Evolutionary conservation across 2,888 invertebrate species (phyloP).

Genomic region (Minunthozetes semirufus): DNA sequence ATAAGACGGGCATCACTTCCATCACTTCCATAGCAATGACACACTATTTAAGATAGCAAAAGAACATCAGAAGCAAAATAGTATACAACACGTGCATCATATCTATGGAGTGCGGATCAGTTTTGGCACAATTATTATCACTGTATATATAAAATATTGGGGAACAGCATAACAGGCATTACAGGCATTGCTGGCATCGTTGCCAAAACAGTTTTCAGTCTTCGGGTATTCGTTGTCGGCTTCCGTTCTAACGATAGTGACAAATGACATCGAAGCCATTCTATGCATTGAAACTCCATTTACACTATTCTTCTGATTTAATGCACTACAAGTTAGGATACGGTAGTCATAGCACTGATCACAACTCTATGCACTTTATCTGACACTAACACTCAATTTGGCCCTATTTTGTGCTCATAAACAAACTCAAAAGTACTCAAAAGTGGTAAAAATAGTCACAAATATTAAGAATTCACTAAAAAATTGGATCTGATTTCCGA

Average conservation of each 20-base stretch:
- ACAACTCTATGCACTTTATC: background rate
- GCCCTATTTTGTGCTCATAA: constrained; percentile 1
- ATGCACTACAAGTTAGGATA: constrained; percentile 14
- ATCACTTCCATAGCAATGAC: background rate
- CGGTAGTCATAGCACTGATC: background rate
- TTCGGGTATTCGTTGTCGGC: constrained; percentile 19
- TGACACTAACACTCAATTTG: background rate
- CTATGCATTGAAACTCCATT: constrained; percentile 20
- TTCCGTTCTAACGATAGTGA: constrained; percentile 22
- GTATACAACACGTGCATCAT: constrained; percentile 13
- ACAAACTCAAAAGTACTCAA: background rate
- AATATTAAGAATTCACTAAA: background rate
- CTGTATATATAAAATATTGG: constrained; percentile 19
- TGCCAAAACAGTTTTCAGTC: constrained; percentile 17
- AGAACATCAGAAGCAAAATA: background rate
- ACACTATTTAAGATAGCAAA: background rate
- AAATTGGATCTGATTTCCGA: background rate
- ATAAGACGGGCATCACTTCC: constrained; percentile 5
- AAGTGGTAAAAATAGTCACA: background rate
- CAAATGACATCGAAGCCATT: constrained; percentile 16
- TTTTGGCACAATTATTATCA: constrained; percentile 1
- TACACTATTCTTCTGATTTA: background rate
- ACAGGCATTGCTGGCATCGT: background rate
- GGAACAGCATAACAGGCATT: background rate
- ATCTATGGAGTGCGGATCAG: background rate